phyloP scores from a whole-genome alignment of 1,140 invertebrate species.

The Aphelenchoides besseyi region DNA sequence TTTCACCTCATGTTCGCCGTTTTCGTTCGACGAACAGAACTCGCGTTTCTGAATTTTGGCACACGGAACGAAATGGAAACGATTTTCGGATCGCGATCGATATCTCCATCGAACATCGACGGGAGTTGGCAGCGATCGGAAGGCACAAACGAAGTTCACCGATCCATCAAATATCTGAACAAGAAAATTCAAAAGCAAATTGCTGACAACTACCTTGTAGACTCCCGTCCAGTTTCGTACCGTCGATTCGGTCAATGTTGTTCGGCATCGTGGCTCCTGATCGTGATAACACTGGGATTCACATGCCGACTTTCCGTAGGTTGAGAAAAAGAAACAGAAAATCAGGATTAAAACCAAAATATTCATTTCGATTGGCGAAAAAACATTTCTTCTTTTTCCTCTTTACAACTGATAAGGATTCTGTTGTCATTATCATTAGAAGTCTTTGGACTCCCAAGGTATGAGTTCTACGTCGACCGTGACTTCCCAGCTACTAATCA shows the following conservation, averaged over 20 bases:
- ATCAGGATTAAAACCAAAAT: neutral
- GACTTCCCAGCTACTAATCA: too few relatives aligned
- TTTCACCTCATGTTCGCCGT: neutral
- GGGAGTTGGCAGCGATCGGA: neutral
- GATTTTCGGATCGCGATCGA: neutral
- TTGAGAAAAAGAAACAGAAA: neutral
- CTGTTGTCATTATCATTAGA: too few relatives aligned
- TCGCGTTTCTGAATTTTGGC: neutral
- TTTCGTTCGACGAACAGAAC: neutral
- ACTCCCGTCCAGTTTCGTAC: neutral
- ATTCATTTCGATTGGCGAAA: too few relatives aligned
- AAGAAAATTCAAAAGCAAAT: neutral
- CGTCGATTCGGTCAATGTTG: neutral
- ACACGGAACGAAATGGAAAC: neutral
- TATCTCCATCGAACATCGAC: conserved; percentile 11
- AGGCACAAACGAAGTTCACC: neutral
- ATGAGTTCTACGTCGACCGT: too few relatives aligned
- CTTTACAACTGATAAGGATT: too few relatives aligned
- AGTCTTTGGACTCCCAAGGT: too few relatives aligned
- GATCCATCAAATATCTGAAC: conserved; percentile 1
- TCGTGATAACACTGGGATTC: neutral
- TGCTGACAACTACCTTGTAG: neutral
- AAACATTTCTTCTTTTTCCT: too few relatives aligned
- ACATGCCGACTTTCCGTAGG: neutral
- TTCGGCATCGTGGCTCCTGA: neutral